Evolutionary conservation across 1,140 invertebrate genomes (phyloP), one percentile per base, ranked within the genome.

Genomic region (Doryteuthis pealeii): DNA sequence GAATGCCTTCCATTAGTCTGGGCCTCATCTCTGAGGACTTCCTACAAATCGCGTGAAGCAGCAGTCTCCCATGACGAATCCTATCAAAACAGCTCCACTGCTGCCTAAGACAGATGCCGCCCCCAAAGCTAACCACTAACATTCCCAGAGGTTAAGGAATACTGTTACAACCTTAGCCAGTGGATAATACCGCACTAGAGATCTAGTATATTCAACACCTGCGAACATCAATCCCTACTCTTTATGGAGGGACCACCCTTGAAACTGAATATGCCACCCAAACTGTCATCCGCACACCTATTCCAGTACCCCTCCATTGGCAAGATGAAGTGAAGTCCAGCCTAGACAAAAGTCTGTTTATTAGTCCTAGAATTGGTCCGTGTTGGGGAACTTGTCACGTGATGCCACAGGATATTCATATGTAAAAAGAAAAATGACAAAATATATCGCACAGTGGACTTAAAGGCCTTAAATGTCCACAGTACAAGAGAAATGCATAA

Each of bases 191-290:
- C 81, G 5, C 49, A 76, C 49, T 79, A 80, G 58, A 70, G 43
- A 18, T 74, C 77, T 18, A 77, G 72, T 70, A 78, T 79, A n/a
- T 81, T 81, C 74, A 82, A 82, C 65, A 76, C 70, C 18, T 83
- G 80, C 71, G 73, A 80, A n/a, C 80, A 81, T 28, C 78, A 79
- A 35, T 65, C 75, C 1, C 73, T 79, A 0, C 78, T 80, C 0
- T 22, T 75, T 26, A 83, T 80, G 77, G 32, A 45, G 8, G 74
- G 73, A 4, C 72, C 74, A 28, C 72, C 78, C 32, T 65, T 79
- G 30, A 30, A 65, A 1, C 65, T 80, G 0, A 77, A 76, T 65
- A 54, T 68, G 75, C 75, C 4, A 33, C 35, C n/a, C 78, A 71
- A 4, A 40, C 76, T 1, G 77, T 70, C 32, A 35, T 70, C 45